These are phyloP conservation scores for roundworm (Caenorhabditis elegans) DNA, from an alignment of 1,140 invertebrate species.

Conservation along the genomic window WBcel235 BX284605.5:13681001-13681500, in stretches of 20 bases:
- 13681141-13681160: conserved; percentile 44
- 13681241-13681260: no score
- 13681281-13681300: conserved; percentile 44
- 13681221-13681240: conserved; percentile 43
- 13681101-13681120: background rate
- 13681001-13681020: conserved; percentile 54
- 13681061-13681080: background rate
- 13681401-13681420: background rate
- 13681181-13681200: conserved; percentile 47
- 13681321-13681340: conserved; percentile 34
- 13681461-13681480: no score
- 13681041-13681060: conserved; percentile 12
- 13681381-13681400: conserved; percentile 47
- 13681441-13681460: no score
- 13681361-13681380: conserved; percentile 47
- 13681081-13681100: background rate
- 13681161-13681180: conserved; percentile 44
- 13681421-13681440: no score
- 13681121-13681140: conserved; percentile 41
- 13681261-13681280: background rate
- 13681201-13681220: conserved; percentile 51
- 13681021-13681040: conserved; percentile 39
- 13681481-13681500: no score
- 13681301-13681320: conserved; percentile 44
- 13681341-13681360: conserved; percentile 39